Evolutionary conservation across 2,113 vertebrate genomes (phyloP), one percentile per base, ranked within the genome.

Genomic region (Benitochromis conjunctus): DNA sequence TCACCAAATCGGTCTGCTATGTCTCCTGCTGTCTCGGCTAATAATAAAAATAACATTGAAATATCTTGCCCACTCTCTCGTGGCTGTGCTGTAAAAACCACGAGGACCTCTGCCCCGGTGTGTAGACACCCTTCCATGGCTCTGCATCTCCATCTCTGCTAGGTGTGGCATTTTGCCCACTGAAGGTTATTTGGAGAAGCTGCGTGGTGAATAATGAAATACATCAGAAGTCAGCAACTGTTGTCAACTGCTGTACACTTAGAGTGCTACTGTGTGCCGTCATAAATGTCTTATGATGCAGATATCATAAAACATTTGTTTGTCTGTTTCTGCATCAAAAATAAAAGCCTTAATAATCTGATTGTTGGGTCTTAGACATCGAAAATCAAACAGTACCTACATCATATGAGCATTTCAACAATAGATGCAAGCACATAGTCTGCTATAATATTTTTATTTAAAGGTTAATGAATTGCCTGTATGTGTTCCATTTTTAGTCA

Each of bases 1-100:
- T 81, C 79, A 83, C 77, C 57, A 62, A 66, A 87, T 74, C 16
- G 18, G 79, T 83, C 80, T 84, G 80, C 80, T 41, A n/a, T 78
- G 54, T 85, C 26, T 87, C 89, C 41, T 14, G 26, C 76, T 77
- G 79, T 83, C 57, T 58, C 66, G 34, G 80, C 84, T 88, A 56
- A 85, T 88, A 88, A 85, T 83, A 87, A 53, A 79, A 64, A 41
- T 5, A n/a, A 14, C 60, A 18, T 64, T 56, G 83, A 83, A 62
- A 58, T 38, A 74, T 64, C 57, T 62, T 29, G 14, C 36, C 51
- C 21, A 26, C 90, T 88, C 84, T 79, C 48, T 69, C 13, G 21
- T 80, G 54, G 81, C 51, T 21, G n/a, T 9, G 29, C 86, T 83
- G 77, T 34, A 34, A 78, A 79, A 81, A 83, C 82, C 55, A 78